These are phyloP conservation scores for Acrossocheilus fasciatus DNA, from an alignment of 2,797 vertebrate genomes.

Conservation along the genomic window DNA sequence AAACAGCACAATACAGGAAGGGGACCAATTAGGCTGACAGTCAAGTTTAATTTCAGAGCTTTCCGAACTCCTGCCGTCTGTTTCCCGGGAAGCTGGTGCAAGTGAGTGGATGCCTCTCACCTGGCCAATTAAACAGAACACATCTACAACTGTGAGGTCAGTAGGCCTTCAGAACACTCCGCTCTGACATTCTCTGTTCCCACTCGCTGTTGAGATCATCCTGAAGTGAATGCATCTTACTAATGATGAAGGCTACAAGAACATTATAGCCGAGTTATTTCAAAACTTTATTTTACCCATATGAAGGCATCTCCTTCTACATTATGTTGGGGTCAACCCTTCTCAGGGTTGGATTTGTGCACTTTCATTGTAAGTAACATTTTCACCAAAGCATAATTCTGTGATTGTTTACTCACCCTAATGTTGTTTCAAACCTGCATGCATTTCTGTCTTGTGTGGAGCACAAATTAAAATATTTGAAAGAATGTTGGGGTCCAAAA, in stretches of 20 bases:
- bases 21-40: slow-evolving; percentile 61
- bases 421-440: neutral
- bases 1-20: slow-evolving; percentile 31
- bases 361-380: neutral
- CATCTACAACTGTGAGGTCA: slow-evolving; percentile 57
- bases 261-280: neutral
- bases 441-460: neutral
- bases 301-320: neutral
- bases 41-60: slow-evolving; percentile 57
- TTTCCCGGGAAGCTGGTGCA: slow-evolving; percentile 35
- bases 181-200: slow-evolving; percentile 38
- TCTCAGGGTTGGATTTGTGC: neutral
- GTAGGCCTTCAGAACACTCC: slow-evolving; percentile 20
- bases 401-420: neutral
- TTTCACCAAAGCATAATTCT: neutral
- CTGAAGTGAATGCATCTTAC: neutral
- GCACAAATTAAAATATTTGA: neutral
- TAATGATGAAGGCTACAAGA: slow-evolving; percentile 9
- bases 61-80: slow-evolving; percentile 59
- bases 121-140: slow-evolving; percentile 67
- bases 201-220: neutral
- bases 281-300: neutral
- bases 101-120: slow-evolving; percentile 56
- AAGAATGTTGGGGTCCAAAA: neutral
- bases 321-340: neutral